Conservation (phyloP, 2,113 vertebrate species). For the Hipposideros armiger region DNA sequence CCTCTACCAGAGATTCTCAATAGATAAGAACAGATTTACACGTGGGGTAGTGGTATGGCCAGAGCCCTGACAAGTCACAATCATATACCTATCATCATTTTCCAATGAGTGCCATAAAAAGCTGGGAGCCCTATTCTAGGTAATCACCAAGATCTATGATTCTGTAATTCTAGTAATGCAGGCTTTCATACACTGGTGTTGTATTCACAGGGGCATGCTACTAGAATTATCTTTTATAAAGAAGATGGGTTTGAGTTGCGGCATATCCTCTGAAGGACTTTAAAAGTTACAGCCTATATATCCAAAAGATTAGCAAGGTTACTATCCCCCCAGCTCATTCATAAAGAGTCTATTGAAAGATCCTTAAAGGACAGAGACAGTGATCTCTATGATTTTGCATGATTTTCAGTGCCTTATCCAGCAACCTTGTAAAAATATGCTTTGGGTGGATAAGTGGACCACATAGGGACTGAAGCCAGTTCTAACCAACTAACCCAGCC, state of each 20-base stretch:
- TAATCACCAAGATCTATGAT: background rate
- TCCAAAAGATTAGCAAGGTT: background rate
- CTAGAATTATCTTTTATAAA: background rate
- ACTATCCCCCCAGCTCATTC: background rate
- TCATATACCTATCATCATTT: background rate
- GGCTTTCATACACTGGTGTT: background rate
- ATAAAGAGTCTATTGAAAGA: background rate
- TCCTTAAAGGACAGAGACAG: background rate
- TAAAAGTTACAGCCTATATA: background rate
- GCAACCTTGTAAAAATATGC: constrained; percentile 6
- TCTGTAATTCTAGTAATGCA: background rate
- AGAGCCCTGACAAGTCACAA: constrained; percentile 8
- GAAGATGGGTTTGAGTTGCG: background rate
- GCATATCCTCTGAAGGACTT: background rate
- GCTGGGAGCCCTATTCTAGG: background rate
- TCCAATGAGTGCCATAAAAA: background rate
- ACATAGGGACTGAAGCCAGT: background rate
- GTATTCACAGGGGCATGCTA: background rate
- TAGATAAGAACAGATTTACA: background rate
- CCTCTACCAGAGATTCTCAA: background rate
- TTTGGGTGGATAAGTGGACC: background rate
- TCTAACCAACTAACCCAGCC: constrained; percentile 26
- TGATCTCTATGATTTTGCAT: background rate
- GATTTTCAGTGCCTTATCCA: constrained; percentile 47
- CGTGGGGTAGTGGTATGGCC: background rate